Conservation (phyloP, 2,797 vertebrate genomes). For the Nyctibius grandis region DNA sequence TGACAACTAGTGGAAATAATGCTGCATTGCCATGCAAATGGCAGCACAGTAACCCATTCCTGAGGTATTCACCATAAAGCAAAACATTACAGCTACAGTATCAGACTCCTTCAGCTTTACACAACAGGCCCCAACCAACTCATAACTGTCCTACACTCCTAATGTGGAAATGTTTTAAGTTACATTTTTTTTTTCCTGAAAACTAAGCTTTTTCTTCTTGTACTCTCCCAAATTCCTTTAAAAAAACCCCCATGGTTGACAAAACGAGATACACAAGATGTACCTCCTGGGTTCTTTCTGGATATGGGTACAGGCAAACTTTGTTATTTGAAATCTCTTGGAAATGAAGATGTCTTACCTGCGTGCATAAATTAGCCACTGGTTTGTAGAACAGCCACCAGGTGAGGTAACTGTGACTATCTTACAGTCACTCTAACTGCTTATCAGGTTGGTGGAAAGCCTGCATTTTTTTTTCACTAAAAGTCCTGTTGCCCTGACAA, state of each 20-base stretch:
- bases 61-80: neutral
- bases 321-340: neutral
- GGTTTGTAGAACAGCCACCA: neutral
- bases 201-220: neutral
- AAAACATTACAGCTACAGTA: neutral
- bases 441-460: neutral
- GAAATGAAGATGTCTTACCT: neutral
- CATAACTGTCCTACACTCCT: neutral
- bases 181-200: neutral
- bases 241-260: accelerated
- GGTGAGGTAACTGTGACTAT: neutral
- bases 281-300: neutral
- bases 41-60: neutral
- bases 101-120: neutral
- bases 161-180: neutral
- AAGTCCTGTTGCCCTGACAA: neutral
- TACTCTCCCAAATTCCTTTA: neutral
- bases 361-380: neutral
- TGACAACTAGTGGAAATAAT: neutral
- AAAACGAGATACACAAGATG: neutral
- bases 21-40: neutral
- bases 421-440: neutral
- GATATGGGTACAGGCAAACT: neutral
- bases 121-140: neutral
- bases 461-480: neutral